These are phyloP conservation scores for Drosophila pegasa DNA, from an alignment of 2,888 invertebrate genomes.

Conservation along the genomic window DNA sequence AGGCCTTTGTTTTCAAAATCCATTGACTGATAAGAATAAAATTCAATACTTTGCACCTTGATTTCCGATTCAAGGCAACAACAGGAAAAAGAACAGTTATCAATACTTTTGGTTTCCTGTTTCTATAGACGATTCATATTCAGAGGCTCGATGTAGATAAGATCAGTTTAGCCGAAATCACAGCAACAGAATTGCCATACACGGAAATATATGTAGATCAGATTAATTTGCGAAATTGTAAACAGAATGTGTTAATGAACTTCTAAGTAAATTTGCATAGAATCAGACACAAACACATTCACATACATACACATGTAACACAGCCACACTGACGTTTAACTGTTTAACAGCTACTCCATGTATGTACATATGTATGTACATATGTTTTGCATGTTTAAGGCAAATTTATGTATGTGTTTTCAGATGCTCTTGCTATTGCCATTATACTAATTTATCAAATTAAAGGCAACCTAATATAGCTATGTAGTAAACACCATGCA, in stretches of 20 bases:
- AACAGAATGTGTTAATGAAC: not conserved
- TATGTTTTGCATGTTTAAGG: too few relatives aligned
- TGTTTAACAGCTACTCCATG: not conserved
- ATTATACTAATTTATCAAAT: not conserved
- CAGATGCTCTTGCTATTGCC: not conserved
- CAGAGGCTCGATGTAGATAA: not conserved
- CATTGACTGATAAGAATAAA: slow-evolving; percentile 35
- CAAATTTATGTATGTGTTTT: too few relatives aligned
- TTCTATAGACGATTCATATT: not conserved
- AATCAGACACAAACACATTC: not conserved
- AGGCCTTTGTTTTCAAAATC: slow-evolving; percentile 23
- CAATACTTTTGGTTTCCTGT: not conserved
- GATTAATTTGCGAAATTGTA: not conserved
- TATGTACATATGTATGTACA: not conserved
- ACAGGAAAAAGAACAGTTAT: not conserved
- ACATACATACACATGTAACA: not conserved
- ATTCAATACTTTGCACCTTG: slow-evolving; percentile 10
- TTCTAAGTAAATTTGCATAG: not conserved
- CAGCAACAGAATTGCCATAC: not conserved
- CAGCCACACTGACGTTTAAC: not conserved
- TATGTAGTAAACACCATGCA: too few relatives aligned
- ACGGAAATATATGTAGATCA: not conserved
- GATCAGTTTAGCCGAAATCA: not conserved
- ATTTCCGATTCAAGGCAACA: not conserved
- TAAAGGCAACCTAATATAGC: not conserved